Percentiles rank a stretch among this genome's conserved stretches.
Evolutionary conservation across 2,797 vertebrate species (phyloP).

Genomic region (Hippoglossus hippoglossus): DNA sequence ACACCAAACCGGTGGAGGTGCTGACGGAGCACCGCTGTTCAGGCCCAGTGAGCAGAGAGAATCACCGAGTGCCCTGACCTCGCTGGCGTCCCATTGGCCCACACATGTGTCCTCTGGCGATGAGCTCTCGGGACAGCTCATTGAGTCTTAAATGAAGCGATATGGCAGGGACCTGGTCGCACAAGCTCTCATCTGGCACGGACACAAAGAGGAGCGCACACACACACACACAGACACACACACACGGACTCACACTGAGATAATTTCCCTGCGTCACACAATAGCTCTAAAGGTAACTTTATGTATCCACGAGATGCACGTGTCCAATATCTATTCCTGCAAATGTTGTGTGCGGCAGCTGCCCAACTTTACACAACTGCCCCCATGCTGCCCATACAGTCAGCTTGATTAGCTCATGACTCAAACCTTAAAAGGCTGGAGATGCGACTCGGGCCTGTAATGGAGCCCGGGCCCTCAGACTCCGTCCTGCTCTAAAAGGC

Average conservation of each 20-base stretch:
- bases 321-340: conserved; percentile 1
- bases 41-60: conserved; percentile 32
- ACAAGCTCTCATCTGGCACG: conserved; percentile 55
- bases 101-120: conserved; percentile 64
- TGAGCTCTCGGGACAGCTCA: conserved; percentile 69
- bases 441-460: conserved; percentile 66
- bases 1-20: conserved; percentile 29
- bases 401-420: conserved; percentile 66
- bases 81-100: conserved; percentile 41
- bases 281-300: background rate
- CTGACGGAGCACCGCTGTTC: conserved; percentile 47
- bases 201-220: conserved; percentile 18
- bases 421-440: conserved; percentile 60
- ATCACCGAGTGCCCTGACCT: conserved; percentile 38
- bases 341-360: conserved; percentile 24
- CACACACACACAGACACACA: background rate
- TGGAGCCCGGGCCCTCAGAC: conserved; percentile 56
- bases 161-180: conserved; percentile 53
- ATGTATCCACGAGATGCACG: conserved; percentile 1
- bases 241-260: conserved; percentile 3
- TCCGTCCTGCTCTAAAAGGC: conserved; percentile 58
- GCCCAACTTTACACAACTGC: conserved; percentile 25
- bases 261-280: conserved; percentile 24
- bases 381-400: conserved; percentile 32
- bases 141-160: conserved; percentile 72